A percentile compares a stretch with the other conserved stretches of the same genome.
These are phyloP conservation scores for Rynchops niger DNA, from an alignment of 2,113 vertebrate genomes.

Conservation along the genomic window DNA sequence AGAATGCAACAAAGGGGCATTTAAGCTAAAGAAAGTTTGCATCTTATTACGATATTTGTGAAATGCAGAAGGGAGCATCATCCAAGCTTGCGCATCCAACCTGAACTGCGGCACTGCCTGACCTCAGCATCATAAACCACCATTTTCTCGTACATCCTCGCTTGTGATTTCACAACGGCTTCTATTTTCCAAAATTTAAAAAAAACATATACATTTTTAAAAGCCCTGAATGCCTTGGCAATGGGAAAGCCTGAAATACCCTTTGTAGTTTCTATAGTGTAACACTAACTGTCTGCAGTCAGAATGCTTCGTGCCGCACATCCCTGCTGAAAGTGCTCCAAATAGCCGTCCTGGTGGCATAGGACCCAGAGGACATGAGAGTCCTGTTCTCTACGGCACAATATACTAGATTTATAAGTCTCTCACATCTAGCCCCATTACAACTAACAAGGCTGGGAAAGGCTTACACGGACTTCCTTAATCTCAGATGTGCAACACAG, in stretches of 20 bases:
- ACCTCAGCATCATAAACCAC: background rate
- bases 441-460: background rate
- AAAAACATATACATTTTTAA: background rate
- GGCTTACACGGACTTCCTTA: background rate
- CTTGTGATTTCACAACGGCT: background rate
- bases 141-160: background rate
- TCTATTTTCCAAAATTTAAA: background rate
- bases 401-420: background rate
- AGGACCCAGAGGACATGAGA: background rate
- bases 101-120: background rate
- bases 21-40: background rate
- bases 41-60: background rate
- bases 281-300: background rate
- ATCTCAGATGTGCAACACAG: background rate
- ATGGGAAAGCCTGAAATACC: background rate
- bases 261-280: background rate
- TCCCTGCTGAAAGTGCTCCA: background rate
- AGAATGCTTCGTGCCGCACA: background rate
- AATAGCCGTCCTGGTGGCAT: background rate
- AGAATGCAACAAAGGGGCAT: background rate
- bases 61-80: background rate
- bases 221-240: background rate
- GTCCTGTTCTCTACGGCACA: background rate
- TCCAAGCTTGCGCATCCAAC: background rate
- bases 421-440: background rate